phyloP scores from a whole-genome alignment of 2,797 vertebrate species.

The Syndactyla subalaris region DNA sequence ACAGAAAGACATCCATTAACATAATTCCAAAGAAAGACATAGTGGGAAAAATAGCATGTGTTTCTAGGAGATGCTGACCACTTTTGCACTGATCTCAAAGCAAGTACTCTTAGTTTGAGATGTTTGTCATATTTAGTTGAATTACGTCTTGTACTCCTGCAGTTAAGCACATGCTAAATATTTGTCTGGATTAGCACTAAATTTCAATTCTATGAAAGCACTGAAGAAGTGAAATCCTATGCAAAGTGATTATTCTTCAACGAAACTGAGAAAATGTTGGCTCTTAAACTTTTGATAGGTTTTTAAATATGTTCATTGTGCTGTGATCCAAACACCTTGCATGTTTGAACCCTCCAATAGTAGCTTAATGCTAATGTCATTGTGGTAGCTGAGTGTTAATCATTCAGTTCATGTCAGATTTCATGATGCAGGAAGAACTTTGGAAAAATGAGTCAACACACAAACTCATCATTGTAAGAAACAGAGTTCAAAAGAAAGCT shows the following conservation, averaged over 20 bases:
- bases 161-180: background rate
- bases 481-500: background rate
- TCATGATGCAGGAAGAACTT: background rate
- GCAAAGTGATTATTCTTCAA: background rate
- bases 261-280: background rate
- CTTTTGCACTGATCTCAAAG: background rate
- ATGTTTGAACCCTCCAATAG: background rate
- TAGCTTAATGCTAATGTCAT: background rate
- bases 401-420: background rate
- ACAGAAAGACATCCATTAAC: background rate
- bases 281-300: background rate
- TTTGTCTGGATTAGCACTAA: background rate
- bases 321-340: background rate
- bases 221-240: background rate
- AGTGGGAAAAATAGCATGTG: background rate
- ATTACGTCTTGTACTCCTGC: background rate
- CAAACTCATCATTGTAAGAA: background rate
- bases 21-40: background rate
- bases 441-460: background rate
- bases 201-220: accelerated
- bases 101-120: background rate
- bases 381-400: background rate
- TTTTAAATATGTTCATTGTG: background rate
- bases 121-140: background rate
- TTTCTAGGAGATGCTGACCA: background rate